A percentile compares a stretch with the other conserved stretches of the same genome.
Evolutionary conservation across 2,797 vertebrate genomes (phyloP).

Genomic region (Setipinna tenuifilis): DNA sequence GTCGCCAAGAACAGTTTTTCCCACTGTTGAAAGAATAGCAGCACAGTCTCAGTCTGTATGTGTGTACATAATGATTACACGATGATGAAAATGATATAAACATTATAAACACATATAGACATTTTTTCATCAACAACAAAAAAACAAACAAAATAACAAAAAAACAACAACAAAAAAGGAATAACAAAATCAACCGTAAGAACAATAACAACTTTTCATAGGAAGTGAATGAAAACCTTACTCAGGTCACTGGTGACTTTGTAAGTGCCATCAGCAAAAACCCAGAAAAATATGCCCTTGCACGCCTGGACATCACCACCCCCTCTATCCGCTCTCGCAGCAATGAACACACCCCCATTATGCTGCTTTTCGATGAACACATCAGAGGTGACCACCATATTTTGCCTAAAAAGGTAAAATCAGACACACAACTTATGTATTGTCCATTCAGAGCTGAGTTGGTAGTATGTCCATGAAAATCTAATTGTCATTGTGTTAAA

Average conservation of each 20-base stretch:
- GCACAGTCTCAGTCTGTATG: neutral
- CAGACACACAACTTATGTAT: neutral
- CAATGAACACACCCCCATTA: conserved; percentile 87
- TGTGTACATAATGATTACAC: neutral
- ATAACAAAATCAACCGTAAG: too few species aligned
- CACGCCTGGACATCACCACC: conserved; percentile 75
- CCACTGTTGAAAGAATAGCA: conserved; percentile 70
- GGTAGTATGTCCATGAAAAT: too few species aligned
- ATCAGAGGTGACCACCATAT: conserved; percentile 84
- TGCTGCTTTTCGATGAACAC: conserved; percentile 83
- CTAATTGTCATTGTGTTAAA: too few species aligned
- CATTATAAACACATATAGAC: too few species aligned
- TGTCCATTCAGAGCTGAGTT: too few species aligned
- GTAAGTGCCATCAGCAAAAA: conserved; percentile 88
- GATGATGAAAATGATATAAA: too few species aligned
- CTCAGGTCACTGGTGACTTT: conserved; percentile 87
- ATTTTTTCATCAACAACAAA: too few species aligned
- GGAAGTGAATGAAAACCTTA: conserved; percentile 68
- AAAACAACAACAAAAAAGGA: too few species aligned
- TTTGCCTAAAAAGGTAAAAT: conserved; percentile 75
- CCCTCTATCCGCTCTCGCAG: conserved; percentile 87
- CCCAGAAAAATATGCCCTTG: conserved; percentile 91
- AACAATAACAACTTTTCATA: too few species aligned
- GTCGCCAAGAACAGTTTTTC: conserved; percentile 76
- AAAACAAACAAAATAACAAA: too few species aligned